Base-by-base conservation (phyloP, 1,140 invertebrate species). In the Portunus trituberculatus region DNA sequence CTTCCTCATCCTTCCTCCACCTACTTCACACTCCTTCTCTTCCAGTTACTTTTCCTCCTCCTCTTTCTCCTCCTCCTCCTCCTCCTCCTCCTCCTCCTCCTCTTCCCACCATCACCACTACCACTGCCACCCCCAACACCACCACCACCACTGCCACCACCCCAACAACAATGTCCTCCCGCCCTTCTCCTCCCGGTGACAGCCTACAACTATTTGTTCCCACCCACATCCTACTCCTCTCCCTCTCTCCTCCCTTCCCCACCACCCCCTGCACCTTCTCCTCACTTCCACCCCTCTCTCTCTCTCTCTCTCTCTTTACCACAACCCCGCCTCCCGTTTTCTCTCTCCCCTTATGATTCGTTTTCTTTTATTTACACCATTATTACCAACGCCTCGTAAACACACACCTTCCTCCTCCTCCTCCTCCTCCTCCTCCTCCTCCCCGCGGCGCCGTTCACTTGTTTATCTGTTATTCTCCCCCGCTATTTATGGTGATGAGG, bases 241-340 rank as follows among this genome's bases (percentile, higher is more conserved):
- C 14, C 31, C 32, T 39, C 32, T 88, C 46, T 32, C 87, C 31
- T 31, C 28, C 31, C 16, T 14, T 88, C 31, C 39, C 87, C 12
- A 6, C 46, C 0, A 7, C 31, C 31, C 31, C 32, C n/a, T n/a
- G 4, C 28, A 31, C 28, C 28, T 29, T 88, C 46, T 14, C 32
- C 28, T n/a, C 31, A 1, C 28, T 4, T 88, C 46, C 6, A 0
- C 31, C 31, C 87, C 84, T 87, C 84, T 87, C 84, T 87, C 84
- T n/a, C 84, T 87, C n/a, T 87, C 84, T 87, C 84, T 87, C 84
- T 87, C n/a, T 87, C 84, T n/a, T n/a, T 87, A 14, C 52, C 16
- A 14, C 52, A 14, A 12, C 52, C 16, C 52, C 52, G 1, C 52
- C 52, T 59, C 6, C 39, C 84, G 29, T 39, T 6, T 39, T 87